These are phyloP conservation scores for Brachynemurus nebulosus DNA, from an alignment of 2,888 invertebrate species.

Conservation along the genomic window DNA sequence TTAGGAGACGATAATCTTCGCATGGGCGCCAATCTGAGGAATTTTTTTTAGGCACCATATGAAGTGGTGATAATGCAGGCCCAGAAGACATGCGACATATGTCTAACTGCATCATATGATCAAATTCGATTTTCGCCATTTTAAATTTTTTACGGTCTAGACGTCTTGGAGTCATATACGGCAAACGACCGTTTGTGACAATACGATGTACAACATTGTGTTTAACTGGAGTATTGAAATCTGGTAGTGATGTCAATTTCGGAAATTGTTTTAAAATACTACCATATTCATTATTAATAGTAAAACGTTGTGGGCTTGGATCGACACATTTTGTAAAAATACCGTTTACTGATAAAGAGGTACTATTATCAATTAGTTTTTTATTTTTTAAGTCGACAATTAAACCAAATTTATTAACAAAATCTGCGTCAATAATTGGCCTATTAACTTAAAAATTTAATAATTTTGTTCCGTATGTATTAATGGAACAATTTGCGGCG, in stretches of 20 bases:
- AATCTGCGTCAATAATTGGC: not conserved
- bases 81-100: not conserved
- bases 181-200: not conserved
- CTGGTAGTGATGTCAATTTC: not conserved
- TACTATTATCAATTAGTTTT: not conserved
- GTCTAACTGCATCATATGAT: not conserved
- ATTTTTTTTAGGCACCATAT: not conserved
- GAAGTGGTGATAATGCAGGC: not conserved
- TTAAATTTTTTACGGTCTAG: not conserved
- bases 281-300: not conserved
- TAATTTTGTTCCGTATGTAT: not conserved
- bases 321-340: not conserved
- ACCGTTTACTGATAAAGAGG: not conserved
- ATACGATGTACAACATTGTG: not conserved
- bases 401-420: not conserved
- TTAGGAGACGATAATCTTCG: not conserved
- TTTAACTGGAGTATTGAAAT: not conserved
- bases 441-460: not conserved
- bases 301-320: not conserved
- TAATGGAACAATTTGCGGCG: not conserved
- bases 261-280: not conserved
- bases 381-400: not conserved
- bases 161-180: not conserved
- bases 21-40: not conserved
- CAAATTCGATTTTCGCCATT: not conserved